These are phyloP conservation scores for Apotomis betuletana DNA, from an alignment of 2,888 invertebrate species.

Conservation along the genomic window DNA sequence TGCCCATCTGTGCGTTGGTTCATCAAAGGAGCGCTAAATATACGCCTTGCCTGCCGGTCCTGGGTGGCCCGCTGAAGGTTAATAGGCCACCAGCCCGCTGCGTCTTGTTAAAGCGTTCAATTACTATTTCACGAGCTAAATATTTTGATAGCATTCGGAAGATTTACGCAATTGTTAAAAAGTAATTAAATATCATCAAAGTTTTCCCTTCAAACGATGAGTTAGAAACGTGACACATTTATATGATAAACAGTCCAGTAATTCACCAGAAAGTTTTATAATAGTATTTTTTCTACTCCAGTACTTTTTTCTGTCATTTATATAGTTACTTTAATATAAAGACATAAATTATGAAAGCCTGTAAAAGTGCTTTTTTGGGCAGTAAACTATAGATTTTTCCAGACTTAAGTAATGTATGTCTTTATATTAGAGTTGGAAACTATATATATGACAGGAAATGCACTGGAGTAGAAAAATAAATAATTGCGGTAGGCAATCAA, in stretches of 20 bases:
- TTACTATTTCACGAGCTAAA: constrained; percentile 1
- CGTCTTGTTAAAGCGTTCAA: constrained; percentile 4
- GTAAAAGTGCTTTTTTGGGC: no score
- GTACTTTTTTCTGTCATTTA: no score
- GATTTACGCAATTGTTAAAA: constrained; percentile 24
- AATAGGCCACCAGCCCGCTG: constrained; percentile 32
- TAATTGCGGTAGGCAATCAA: constrained; percentile 52
- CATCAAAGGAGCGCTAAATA: constrained; percentile 73
- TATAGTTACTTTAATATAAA: no score
- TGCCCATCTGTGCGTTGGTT: constrained; percentile 65
- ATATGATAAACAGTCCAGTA: neutral
- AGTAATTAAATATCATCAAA: constrained; percentile 2
- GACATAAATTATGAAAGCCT: no score
- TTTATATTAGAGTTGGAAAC: no score
- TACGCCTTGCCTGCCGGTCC: constrained; percentile 51
- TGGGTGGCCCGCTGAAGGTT: constrained; percentile 51
- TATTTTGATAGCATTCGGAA: constrained; percentile 15
- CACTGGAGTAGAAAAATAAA: no score
- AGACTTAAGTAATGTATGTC: no score
- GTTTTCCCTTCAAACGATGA: neutral
- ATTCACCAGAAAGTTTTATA: constrained; percentile 37
- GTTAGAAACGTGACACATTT: neutral
- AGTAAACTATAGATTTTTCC: no score
- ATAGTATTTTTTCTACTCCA: no score
- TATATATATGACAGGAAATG: no score